Evolutionary conservation across 2,888 invertebrate species (phyloP).

Genomic region (Heliothis peltigera): DNA sequence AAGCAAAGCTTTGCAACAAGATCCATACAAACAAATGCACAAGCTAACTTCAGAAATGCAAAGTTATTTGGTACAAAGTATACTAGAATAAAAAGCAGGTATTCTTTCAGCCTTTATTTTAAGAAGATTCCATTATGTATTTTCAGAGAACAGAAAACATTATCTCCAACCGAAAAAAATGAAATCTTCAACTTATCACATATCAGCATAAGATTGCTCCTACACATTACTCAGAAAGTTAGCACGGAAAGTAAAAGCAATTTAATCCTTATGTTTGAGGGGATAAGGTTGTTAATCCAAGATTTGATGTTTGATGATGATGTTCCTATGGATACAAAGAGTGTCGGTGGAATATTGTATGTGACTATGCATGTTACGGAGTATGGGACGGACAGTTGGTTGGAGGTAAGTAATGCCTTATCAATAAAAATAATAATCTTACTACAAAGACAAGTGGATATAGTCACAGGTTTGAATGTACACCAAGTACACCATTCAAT

Average conservation of each 20-base stretch:
- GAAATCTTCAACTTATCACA: slow-evolving; percentile 78
- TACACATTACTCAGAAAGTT: slow-evolving; percentile 77
- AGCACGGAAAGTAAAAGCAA: slow-evolving; percentile 49
- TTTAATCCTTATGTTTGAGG: slow-evolving; percentile 60
- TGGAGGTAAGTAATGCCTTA: slow-evolving; percentile 68
- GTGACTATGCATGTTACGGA: slow-evolving; percentile 84
- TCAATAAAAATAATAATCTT: too few relatives aligned
- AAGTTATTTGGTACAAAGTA: too few relatives aligned
- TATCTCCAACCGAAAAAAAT: slow-evolving; percentile 81
- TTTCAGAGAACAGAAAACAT: slow-evolving; percentile 66
- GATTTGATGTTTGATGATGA: slow-evolving; percentile 82
- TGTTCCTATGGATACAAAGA: slow-evolving; percentile 91
- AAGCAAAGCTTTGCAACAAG: too few relatives aligned
- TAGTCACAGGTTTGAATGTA: too few relatives aligned
- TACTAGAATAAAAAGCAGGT: too few relatives aligned
- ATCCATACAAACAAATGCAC: too few relatives aligned
- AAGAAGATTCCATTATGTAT: too few relatives aligned
- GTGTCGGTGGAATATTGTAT: slow-evolving; percentile 90
- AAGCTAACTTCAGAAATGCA: too few relatives aligned
- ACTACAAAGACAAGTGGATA: too few relatives aligned
- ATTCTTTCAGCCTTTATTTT: too few relatives aligned
- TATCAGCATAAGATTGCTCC: slow-evolving; percentile 71
- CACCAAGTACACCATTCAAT: too few relatives aligned
- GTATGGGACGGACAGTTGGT: slow-evolving; percentile 74
- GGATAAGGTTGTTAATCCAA: slow-evolving; percentile 66